Base-by-base conservation (phyloP, 2,113 vertebrate species). In the Bufo gargarizans region DNA sequence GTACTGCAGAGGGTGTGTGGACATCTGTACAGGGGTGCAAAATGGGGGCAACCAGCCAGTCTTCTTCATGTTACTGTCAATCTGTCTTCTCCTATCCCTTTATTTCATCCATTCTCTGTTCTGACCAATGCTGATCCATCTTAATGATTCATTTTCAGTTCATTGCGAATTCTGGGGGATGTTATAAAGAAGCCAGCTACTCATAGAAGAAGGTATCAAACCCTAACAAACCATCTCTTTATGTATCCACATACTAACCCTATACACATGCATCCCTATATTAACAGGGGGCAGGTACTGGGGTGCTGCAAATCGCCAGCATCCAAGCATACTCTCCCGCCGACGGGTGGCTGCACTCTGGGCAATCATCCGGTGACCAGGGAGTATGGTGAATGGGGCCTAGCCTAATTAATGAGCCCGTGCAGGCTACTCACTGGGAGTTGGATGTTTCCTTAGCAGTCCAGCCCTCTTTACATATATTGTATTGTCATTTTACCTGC, bases 181-280 rank as follows among this genome's bases (percentile, higher is more conserved):
- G 92, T 95, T 93, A 91, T 95, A 95, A 95, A 93, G 94, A 98
- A 96, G 94, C 94, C 95, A 91, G 95, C 96, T 93, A 95, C 96
- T 95, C 97, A 98, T 95, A 97, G 97, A 93, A 97, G 98, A 98
- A 99, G 98, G 97, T 99, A 98, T 93, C 95, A 92, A 93, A 19
- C 80, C 33, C 33, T 91, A 82, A 93, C 92, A 74, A 59, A 90
- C 91, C 95, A 94, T 96, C 92, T 82, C 0, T 91, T 80, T 91
- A 85, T 77, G 17, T 94, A 90, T 90, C 79, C 92, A 90, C 91
- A 85, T 93, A 95, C 95, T 96, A 95, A 96, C 92, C 59, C 85
- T 80, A 10, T 33, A 49, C 59, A 56, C 13, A n/a, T n/a, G 9
- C 61, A 84, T 69, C 47, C 81, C 47, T 11, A 33, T 22, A 49